Percentiles rank a stretch among this genome's conserved stretches.
phyloP scores from a whole-genome alignment of 1,140 invertebrate species.

The Lycorma delicatula region DNA sequence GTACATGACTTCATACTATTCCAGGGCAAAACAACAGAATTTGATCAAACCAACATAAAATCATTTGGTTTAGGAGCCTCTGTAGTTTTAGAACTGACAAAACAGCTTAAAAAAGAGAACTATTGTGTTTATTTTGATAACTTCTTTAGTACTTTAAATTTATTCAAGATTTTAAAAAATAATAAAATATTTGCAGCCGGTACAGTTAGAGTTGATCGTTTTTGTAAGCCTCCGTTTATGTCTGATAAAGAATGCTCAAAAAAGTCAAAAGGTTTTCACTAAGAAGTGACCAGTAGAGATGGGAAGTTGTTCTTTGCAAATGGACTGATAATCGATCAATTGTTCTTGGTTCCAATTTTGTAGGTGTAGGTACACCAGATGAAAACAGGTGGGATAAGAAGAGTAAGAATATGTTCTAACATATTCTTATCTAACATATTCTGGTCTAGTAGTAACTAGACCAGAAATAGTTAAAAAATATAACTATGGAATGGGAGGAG shows the following conservation, averaged over 20 bases:
- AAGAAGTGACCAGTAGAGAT: neutral
- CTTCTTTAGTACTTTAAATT: neutral
- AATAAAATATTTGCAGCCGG: neutral
- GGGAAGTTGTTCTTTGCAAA: neutral
- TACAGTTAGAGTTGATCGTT: neutral
- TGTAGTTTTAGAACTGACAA: slow-evolving; percentile 23
- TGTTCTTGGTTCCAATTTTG: neutral
- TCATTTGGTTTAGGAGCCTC: slow-evolving; percentile 24
- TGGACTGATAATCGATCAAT: neutral
- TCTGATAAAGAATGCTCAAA: neutral
- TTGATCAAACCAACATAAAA: slow-evolving; percentile 19
- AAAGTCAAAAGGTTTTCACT: neutral
- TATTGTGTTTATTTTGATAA: neutral
- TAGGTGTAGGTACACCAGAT: neutral
- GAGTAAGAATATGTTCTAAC: neutral
- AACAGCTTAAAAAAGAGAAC: neutral
- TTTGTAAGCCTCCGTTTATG: neutral
- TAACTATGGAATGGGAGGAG: neutral
- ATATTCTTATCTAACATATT: too few species aligned
- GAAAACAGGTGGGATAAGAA: neutral
- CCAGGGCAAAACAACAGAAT: slow-evolving; percentile 29
- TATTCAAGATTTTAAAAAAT: neutral
- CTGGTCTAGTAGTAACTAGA: too few species aligned
- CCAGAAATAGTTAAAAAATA: neutral
- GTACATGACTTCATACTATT: slow-evolving; percentile 31